Evolutionary conservation across 1,140 invertebrate species (phyloP), one percentile per base, ranked within the genome.

Genomic region (Ceratina calcarata): DNA sequence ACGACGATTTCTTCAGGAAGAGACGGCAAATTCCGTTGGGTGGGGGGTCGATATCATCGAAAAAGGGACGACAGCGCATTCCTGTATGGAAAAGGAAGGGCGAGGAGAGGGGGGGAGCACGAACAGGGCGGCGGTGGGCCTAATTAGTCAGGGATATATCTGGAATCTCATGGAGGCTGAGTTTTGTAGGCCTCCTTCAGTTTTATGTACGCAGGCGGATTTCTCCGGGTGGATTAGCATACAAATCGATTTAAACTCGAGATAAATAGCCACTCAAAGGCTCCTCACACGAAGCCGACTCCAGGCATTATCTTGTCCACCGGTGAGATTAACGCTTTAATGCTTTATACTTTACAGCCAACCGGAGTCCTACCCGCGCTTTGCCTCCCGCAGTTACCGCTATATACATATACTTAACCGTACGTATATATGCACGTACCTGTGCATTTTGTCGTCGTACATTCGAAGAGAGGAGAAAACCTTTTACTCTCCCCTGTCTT

Each of bases 221-320:
- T 92, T 92, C 89, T 90, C 53, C 89, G 84, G 55, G 65, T 88
- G 90, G 92, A 93, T 93, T 93, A 93, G 92, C 92, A 93, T 93
- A 92, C 91, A 93, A 93, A 93, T 93, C 92, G 92, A 93, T 93
- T 93, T 91, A 93, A 93, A 93, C 91, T 91, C 89, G 90, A 92
- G 92, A 93, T 93, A 93, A 93, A 93, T 93, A 92, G 91, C 90
- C 89, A 89, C 91, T 92, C 88, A 86, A 87, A 89, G 91, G 89
- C 89, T 92, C 89, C 91, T 92, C 91, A 91, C 90, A 91, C 89
- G 89, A 87, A 88, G 90, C 90, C 90, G 91, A 91, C 89, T 87
- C 88, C 72, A 86, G 82, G 90, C 88, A 92, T 93, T 92, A 93
- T 93, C 91, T 92, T 91, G 91, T 90, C 91, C 91, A 91, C 90